Base-by-base conservation (phyloP, 2,797 vertebrate genomes). In the Monodelphis domestica region DNA sequence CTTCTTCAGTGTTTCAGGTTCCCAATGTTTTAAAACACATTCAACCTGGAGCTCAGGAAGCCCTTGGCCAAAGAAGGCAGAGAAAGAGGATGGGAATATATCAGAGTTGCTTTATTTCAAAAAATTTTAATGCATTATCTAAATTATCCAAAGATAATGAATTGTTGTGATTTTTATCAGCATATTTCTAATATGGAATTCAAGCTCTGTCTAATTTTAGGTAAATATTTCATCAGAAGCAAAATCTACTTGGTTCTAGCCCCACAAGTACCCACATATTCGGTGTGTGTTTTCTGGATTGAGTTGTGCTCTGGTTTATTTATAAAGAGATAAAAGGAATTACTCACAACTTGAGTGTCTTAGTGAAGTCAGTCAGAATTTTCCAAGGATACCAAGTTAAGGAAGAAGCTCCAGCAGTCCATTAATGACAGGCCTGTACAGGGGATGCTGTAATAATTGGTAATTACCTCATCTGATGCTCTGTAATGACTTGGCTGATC, bases 401-500 rank as follows among this genome's bases (percentile, higher is more conserved):
- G 70, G 38, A 90, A 92, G 94, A 94, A 28, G n/a, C 45, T 95
- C 52, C 57, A 91, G 53, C 50, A 93, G 90, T 53, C 33, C 51
- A 56, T 53, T 90, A 94, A 94, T 59, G 87, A 70, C 88, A 95
- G 38, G 38, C 70, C 38, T 24, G 38, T 45, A 17, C 38, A 26
- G 38, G 84, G 88, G 89, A 93, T 91, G 15, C 59, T 88, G 29
- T 87, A 91, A 56, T 96, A 95, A 97, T 96, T 96, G 95, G 93
- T 50, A 93, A 96, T 91, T 91, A 91, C 70, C 90, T 91, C 56
- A 90, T 91, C 89, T 94, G 88, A 94, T 92, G 92, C 87, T 70
- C 88, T 52, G 45, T 90, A 96, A 96, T 93, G 93, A 96, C 90
- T 94, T 89, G 89, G 57, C 88, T 96, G 78, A 96, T 59, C 92